A percentile compares a stretch with the other conserved stretches of the same genome.
Evolutionary conservation across 2,113 vertebrate species (phyloP).

Genomic region (Recurvirostra avosetta): DNA sequence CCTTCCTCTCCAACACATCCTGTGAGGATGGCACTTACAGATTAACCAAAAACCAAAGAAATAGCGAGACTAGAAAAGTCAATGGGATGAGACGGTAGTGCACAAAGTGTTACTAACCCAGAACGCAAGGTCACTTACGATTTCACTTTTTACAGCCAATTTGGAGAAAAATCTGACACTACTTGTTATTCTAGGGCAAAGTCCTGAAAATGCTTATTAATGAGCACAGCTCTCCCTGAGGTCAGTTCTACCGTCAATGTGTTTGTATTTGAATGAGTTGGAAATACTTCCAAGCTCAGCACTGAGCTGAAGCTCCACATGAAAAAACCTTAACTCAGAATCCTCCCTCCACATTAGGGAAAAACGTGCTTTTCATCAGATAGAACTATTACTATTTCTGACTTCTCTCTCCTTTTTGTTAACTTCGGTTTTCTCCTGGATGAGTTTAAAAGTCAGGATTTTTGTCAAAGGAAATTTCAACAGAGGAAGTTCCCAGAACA

Average conservation of each 20-base stretch:
- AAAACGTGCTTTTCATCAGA: neutral
- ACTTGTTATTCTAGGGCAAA: neutral
- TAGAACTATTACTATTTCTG: neutral
- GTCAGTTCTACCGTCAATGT: neutral
- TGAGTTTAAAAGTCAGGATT: neutral
- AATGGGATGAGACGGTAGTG: neutral
- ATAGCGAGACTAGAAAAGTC: neutral
- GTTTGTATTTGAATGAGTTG: neutral
- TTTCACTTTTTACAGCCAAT: neutral
- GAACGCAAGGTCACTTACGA: fast-evolving
- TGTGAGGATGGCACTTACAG: neutral
- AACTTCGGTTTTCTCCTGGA: neutral
- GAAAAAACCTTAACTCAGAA: neutral
- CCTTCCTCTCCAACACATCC: neutral
- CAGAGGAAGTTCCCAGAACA: constrained; percentile 4
- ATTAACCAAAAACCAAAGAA: neutral
- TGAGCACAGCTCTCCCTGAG: neutral
- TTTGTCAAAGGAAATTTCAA: neutral
- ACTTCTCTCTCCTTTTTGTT: neutral
- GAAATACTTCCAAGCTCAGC: neutral
- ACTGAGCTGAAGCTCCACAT: neutral
- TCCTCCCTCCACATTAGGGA: neutral
- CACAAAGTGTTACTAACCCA: neutral
- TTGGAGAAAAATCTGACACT: neutral
- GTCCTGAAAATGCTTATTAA: neutral